phyloP scores from a whole-genome alignment of 2,113 vertebrate species.

The Gorsachius goisagi region DNA sequence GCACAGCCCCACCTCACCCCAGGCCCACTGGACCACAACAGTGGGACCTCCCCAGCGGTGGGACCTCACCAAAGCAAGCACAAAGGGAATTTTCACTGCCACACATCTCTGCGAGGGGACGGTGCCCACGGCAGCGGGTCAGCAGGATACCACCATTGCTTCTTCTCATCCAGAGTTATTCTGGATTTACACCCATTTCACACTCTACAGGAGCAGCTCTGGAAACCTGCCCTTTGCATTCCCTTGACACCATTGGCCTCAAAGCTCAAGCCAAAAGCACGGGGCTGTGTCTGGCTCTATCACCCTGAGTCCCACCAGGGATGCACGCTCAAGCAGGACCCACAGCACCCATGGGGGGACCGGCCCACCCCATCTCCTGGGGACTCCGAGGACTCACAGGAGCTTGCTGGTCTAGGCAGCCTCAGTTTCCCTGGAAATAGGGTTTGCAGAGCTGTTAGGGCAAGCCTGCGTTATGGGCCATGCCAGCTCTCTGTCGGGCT shows the following conservation, averaged over 20 bases:
- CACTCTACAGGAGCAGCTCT: background rate
- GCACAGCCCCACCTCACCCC: background rate
- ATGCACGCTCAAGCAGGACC: background rate
- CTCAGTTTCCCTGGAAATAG: background rate
- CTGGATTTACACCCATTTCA: background rate
- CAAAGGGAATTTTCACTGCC: background rate
- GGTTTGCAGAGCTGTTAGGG: background rate
- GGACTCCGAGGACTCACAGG: background rate
- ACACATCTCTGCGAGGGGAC: fast-evolving
- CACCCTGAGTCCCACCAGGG: fast-evolving
- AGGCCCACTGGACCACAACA: too few relatives aligned
- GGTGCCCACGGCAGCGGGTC: fast-evolving
- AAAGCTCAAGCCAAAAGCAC: background rate
- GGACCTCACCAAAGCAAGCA: background rate
- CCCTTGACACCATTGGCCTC: fast-evolving
- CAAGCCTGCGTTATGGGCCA: fast-evolving
- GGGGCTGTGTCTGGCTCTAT: background rate
- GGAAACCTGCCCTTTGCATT: background rate
- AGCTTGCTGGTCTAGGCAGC: background rate
- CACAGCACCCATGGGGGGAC: fast-evolving
- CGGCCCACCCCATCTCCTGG: background rate
- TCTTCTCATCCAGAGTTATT: background rate
- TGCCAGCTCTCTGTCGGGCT: background rate
- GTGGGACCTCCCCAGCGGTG: too few relatives aligned
- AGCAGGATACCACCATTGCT: background rate